Percentiles rank a stretch among this genome's conserved stretches.
These are phyloP conservation scores for Tragelaphus imberbis DNA, from an alignment of 2,113 vertebrate genomes.

Conservation along the genomic window DNA sequence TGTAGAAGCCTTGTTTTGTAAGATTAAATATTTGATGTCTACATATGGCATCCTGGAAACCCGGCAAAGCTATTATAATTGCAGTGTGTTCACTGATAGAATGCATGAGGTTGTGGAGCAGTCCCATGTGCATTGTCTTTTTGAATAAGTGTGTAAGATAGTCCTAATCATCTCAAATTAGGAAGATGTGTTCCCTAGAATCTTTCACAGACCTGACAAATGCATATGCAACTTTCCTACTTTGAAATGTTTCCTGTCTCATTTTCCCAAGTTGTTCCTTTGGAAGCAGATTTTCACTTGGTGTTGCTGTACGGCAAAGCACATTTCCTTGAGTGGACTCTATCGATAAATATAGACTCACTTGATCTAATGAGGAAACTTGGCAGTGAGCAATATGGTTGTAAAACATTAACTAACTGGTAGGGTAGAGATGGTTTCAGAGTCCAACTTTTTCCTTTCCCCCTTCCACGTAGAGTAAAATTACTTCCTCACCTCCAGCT, in stretches of 20 bases:
- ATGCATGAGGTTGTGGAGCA: neutral
- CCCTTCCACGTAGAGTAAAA: neutral
- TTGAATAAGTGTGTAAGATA: neutral
- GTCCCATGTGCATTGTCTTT: neutral
- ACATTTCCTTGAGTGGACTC: neutral
- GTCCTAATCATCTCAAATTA: neutral
- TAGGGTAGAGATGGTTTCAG: neutral
- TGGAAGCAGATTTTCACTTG: neutral
- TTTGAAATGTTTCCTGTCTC: neutral
- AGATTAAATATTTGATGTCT: neutral
- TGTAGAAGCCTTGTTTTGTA: neutral
- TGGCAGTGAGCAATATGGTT: neutral
- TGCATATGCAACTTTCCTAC: neutral
- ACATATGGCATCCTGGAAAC: neutral
- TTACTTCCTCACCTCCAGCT: neutral
- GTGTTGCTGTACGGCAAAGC: neutral
- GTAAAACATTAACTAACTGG: constrained; percentile 59
- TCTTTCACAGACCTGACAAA: neutral
- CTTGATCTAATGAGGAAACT: neutral
- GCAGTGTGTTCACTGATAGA: neutral
- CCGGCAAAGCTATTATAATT: neutral
- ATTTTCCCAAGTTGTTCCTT: neutral
- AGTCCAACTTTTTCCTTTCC: neutral
- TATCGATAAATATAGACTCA: neutral
- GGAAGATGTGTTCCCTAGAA: neutral